Conservation (phyloP, 2,797 vertebrate genomes). For the Sebastes iracundus region DNA sequence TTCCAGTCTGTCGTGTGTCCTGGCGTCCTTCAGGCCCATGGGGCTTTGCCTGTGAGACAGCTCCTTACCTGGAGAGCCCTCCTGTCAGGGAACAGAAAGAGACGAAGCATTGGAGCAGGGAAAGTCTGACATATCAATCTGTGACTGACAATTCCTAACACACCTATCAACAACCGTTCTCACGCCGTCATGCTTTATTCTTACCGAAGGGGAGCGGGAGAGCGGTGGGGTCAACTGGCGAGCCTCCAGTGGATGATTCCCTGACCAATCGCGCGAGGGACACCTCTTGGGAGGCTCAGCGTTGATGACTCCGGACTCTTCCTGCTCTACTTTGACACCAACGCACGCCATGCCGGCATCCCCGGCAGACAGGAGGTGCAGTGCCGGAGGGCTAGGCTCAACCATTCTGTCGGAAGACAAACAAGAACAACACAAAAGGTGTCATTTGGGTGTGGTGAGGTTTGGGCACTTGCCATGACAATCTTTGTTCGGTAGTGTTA, state of each 20-base stretch:
- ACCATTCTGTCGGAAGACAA: constrained; percentile 87
- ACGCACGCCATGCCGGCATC: constrained; percentile 91
- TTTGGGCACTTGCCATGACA: not conserved
- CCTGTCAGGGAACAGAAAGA: constrained; percentile 57
- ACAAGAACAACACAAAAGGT: constrained; percentile 14
- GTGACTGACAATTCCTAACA: not conserved
- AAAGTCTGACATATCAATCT: not conserved
- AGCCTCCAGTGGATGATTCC: constrained; percentile 68
- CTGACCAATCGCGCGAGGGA: constrained; percentile 73
- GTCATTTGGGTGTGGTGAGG: constrained; percentile 18
- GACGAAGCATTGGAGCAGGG: not conserved
- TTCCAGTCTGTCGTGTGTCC: constrained; percentile 83
- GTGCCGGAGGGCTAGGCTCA: constrained; percentile 88
- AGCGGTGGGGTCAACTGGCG: constrained; percentile 75
- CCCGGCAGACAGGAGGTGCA: constrained; percentile 84
- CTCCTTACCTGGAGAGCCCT: constrained; percentile 79
- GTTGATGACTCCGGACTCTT: constrained; percentile 69
- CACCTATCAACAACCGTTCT: not conserved
- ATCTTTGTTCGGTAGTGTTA: not conserved
- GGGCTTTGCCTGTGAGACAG: constrained; percentile 70
- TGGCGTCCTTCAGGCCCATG: constrained; percentile 69
- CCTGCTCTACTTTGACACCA: constrained; percentile 88
- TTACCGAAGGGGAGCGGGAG: constrained; percentile 79
- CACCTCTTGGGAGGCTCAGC: constrained; percentile 61
- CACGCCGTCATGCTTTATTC: not conserved